Evolutionary conservation across 2,113 vertebrate species (phyloP).

Genomic region (Anhinga rufa): DNA sequence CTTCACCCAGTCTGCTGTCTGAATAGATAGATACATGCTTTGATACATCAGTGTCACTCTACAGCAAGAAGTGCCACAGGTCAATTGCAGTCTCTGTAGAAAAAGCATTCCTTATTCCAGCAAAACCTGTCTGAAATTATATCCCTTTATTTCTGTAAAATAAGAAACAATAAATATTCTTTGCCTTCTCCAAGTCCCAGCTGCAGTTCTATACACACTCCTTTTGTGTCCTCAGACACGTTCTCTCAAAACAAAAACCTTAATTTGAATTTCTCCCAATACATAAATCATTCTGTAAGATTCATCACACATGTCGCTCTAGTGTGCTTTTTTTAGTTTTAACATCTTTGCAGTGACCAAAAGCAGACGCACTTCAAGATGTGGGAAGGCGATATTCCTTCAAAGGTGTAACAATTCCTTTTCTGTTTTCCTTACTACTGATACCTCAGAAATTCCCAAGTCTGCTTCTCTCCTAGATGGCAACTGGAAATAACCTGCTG

Average conservation of each 20-base stretch:
- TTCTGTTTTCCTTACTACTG: not conserved
- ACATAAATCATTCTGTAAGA: not conserved
- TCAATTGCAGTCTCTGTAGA: not conserved
- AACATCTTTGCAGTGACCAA: not conserved
- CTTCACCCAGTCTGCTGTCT: not conserved
- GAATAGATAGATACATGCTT: not conserved
- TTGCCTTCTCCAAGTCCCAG: not conserved
- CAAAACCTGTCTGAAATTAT: not conserved
- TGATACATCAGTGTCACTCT: not conserved
- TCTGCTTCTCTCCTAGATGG: not conserved
- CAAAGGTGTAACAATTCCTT: not conserved
- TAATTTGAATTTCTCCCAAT: not conserved
- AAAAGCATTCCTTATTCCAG: not conserved
- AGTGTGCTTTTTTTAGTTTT: not conserved
- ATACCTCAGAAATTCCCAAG: not conserved
- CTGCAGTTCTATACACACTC: not conserved
- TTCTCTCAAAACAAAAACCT: not conserved
- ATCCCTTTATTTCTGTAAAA: not conserved
- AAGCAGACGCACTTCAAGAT: not conserved
- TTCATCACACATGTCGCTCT: not conserved
- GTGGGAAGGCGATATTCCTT: not conserved
- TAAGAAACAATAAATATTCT: not conserved
- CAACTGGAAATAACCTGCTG: not conserved
- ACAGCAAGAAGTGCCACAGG: not conserved
- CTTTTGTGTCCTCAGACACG: not conserved